Conservation (phyloP, 2,797 vertebrate species). For the Phrynocephalus guinanensis region DNA sequence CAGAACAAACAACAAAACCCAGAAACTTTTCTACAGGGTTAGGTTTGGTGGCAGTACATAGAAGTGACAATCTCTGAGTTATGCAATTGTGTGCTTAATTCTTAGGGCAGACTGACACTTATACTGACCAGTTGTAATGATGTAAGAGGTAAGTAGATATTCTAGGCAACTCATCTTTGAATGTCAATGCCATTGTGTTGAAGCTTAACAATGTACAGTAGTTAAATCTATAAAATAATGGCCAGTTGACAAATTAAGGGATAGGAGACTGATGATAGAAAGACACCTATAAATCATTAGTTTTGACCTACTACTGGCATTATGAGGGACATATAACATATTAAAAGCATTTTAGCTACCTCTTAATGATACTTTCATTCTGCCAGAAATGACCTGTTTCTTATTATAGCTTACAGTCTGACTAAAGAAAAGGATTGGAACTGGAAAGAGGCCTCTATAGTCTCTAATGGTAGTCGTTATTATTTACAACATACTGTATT, state of each 20-base stretch:
- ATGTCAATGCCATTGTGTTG: background rate
- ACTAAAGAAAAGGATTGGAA: constrained; percentile 40
- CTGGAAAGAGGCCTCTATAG: constrained; percentile 64
- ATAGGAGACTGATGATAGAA: background rate
- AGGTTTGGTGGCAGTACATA: background rate
- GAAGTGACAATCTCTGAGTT: background rate
- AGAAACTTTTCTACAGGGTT: background rate
- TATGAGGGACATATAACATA: background rate
- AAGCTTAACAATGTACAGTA: background rate
- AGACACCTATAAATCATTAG: background rate
- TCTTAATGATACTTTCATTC: constrained; percentile 43
- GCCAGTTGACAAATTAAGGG: background rate
- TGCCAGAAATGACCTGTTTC: constrained; percentile 46
- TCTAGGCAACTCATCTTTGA: background rate
- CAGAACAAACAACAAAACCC: background rate
- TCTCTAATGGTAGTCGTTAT: constrained; percentile 62
- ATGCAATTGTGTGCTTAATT: background rate
- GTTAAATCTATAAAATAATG: background rate
- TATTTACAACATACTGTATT: constrained; percentile 60
- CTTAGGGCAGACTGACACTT: background rate
- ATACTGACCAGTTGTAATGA: background rate
- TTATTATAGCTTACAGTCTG: constrained; percentile 53
- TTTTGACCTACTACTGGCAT: accelerated
- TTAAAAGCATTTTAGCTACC: constrained; percentile 60
- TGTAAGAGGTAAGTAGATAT: background rate